These are phyloP conservation scores for Sebastes hubbsi DNA, from an alignment of 2,797 vertebrate genomes.

Conservation along the genomic window DNA sequence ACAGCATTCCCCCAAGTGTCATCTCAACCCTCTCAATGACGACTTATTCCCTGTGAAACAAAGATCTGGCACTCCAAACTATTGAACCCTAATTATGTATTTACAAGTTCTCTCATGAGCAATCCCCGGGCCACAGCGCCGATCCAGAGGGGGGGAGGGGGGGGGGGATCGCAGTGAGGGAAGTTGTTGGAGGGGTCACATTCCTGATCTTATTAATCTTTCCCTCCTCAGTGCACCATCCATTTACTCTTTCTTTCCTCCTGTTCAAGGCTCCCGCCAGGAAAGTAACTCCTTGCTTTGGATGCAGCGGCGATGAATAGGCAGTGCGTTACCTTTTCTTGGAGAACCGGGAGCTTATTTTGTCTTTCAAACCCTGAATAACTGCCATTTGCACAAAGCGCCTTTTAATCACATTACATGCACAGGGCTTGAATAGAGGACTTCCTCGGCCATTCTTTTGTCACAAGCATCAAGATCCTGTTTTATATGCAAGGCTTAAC, in stretches of 20 bases:
- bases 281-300: slow-evolving; percentile 62
- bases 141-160: slow-evolving; percentile 8
- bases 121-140: background rate
- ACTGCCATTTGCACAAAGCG: slow-evolving; percentile 76
- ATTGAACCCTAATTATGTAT: slow-evolving; percentile 72
- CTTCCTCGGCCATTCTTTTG: slow-evolving; percentile 71
- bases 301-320: slow-evolving; percentile 55
- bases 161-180: slow-evolving; percentile 29
- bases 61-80: slow-evolving; percentile 61
- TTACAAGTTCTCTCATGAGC: slow-evolving; percentile 65
- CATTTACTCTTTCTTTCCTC: slow-evolving; percentile 56
- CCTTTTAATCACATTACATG: slow-evolving; percentile 81
- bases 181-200: slow-evolving; percentile 59
- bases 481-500: slow-evolving; percentile 73
- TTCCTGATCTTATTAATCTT: slow-evolving; percentile 75
- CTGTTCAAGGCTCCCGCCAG: slow-evolving; percentile 53
- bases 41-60: slow-evolving; percentile 49
- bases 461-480: slow-evolving; percentile 65
- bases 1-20: slow-evolving; percentile 54
- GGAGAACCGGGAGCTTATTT: slow-evolving; percentile 62
- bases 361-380: slow-evolving; percentile 73
- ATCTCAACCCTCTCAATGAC: slow-evolving; percentile 40
- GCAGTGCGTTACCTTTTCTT: slow-evolving; percentile 67
- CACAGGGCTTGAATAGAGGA: slow-evolving; percentile 66
- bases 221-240: slow-evolving; percentile 55